A percentile compares a stretch with the other conserved stretches of the same genome.
phyloP scores from a whole-genome alignment of 2,797 vertebrate genomes.

The Neostethus bicornis region DNA sequence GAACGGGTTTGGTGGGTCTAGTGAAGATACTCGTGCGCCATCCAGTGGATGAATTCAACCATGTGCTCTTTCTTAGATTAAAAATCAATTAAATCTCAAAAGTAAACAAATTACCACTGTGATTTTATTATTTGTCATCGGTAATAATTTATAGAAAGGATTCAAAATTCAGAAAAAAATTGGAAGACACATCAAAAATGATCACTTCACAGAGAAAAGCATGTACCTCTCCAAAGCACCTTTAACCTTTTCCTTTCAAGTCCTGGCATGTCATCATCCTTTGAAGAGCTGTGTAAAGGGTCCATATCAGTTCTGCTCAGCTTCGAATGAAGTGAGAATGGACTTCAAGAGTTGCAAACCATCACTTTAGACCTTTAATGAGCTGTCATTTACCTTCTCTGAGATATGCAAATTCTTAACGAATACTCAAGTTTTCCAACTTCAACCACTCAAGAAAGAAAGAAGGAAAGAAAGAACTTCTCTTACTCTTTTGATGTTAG shows the following conservation, averaged over 20 bases:
- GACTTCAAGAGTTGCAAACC: constrained; percentile 58
- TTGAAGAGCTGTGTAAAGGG: constrained; percentile 53
- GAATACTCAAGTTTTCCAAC: constrained; percentile 7
- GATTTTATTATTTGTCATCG: neutral
- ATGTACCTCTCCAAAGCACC: constrained; percentile 23
- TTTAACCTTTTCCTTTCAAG: constrained; percentile 56
- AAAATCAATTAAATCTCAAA: constrained; percentile 3
- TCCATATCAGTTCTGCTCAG: constrained; percentile 48
- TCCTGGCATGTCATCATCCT: constrained; percentile 58
- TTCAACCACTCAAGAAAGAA: constrained; percentile 11
- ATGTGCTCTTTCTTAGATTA: neutral
- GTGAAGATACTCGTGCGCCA: constrained; percentile 78
- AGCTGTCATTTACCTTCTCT: constrained; percentile 65
- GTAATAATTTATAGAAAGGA: neutral
- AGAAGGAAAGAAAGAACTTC: constrained; percentile 5
- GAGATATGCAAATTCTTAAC: constrained; percentile 55
- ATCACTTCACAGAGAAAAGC: constrained; percentile 46
- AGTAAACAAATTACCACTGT: constrained; percentile 7
- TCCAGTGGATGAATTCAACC: constrained; percentile 67
- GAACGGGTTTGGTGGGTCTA: constrained; percentile 30
- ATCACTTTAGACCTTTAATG: constrained; percentile 70
- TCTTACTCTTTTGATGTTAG: constrained; percentile 6
- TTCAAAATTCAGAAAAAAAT: constrained; percentile 21
- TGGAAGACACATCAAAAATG: constrained; percentile 34
- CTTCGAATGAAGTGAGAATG: constrained; percentile 54